Evolutionary conservation across 2,797 vertebrate genomes (phyloP), one percentile per base, ranked within the genome.

Genomic region (Chloroceryle inda): DNA sequence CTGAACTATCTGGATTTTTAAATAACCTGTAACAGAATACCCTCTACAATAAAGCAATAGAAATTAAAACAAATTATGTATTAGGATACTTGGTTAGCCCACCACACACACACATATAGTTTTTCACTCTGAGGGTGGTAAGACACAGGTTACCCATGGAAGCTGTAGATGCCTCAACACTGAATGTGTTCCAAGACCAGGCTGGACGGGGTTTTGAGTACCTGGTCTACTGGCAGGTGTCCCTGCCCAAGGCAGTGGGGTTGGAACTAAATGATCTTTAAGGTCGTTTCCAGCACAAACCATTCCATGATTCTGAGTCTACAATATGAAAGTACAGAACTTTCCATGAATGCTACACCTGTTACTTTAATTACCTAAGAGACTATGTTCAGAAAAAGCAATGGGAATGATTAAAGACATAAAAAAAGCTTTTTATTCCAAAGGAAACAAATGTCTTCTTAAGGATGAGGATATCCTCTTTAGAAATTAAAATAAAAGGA

Each of bases 81-180:
- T 29, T 67, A 77, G 42, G n/a, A 67, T 55, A 86, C 6, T 24
- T 77, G 6, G 42, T 64, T 63, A 94, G 64, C 11, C 14, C 40
- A 56, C 15, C 11, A 55, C 7, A 55, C 4, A 33, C 31, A 44
- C 22, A 18, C 29, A 55, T 13, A 22, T 7, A 22, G 0, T 0
- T 52, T 31, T 52, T 52, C 50, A 31, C 17, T 52, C 27, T 31
- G 27, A 18, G 27, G 50, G 50, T 52, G 50, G 27, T 11, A 27
- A 52, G 50, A 18, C 27, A 71, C 31, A 22, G 53, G 53, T 56
- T 56, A 12, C 19, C 53, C 31, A 56, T 31, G 20, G 31, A 56
- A 31, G 31, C 53, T n/a, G 31, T n/a, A n/a, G 53, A 56, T 56
- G n/a, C 12, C 53, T 19, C 53, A 55, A 55, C 31, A n/a, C 31